A percentile compares a stretch with the other conserved stretches of the same genome.
Conservation (phyloP, 2,888 invertebrate genomes). For the Trimorus sp. region DNA sequence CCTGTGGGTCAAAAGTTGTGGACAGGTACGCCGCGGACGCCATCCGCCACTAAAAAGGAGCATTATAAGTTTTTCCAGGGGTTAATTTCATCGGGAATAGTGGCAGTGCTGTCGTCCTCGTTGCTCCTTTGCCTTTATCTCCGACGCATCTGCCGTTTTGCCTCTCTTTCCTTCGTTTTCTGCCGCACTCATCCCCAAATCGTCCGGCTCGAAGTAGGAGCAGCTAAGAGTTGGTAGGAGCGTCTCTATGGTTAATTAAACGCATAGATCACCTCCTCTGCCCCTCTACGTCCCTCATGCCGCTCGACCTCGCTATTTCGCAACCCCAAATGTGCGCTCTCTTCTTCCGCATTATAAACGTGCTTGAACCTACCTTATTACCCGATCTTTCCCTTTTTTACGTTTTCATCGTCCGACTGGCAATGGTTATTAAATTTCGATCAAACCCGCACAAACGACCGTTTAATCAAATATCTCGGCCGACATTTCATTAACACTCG, state of each 20-base stretch:
- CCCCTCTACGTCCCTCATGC: constrained; percentile 61
- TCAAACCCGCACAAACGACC: not conserved
- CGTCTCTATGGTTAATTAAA: constrained; percentile 81
- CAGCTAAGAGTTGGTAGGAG: constrained; percentile 78
- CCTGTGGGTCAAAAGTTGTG: constrained; percentile 62
- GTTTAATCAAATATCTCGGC: not conserved
- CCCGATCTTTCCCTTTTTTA: constrained; percentile 22
- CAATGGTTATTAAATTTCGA: constrained; percentile 41
- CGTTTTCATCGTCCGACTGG: constrained; percentile 13
- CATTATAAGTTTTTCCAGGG: constrained; percentile 80
- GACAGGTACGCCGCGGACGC: constrained; percentile 58
- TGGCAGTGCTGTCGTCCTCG: constrained; percentile 56
- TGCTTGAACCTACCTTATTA: constrained; percentile 58
- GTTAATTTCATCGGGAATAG: constrained; percentile 78
- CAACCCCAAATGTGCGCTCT: constrained; percentile 62
- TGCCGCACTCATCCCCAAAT: constrained; percentile 67
- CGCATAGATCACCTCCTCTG: constrained; percentile 79
- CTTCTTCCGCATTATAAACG: constrained; percentile 70
- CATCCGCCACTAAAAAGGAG: constrained; percentile 73
- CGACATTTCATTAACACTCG: not conserved
- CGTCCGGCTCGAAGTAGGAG: constrained; percentile 76
- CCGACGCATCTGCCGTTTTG: constrained; percentile 57
- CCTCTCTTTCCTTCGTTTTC: constrained; percentile 58
- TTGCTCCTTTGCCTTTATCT: constrained; percentile 59
- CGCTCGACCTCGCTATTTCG: constrained; percentile 59